phyloP scores from a whole-genome alignment of 2,113 vertebrate genomes.

The Solenodon paradoxus region DNA sequence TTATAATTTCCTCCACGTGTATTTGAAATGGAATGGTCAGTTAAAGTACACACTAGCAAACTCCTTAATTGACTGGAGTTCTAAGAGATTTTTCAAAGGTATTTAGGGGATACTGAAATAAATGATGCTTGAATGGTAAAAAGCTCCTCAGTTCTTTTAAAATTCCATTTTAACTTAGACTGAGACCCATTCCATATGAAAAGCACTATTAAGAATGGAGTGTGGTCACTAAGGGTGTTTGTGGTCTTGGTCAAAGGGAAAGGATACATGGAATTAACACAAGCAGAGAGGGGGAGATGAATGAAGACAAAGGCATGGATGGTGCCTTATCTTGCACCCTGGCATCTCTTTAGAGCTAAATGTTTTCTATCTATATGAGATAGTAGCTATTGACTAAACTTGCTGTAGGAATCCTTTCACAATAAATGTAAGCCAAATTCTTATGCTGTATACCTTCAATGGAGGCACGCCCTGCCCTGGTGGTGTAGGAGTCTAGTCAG shows the following conservation, averaged over 20 bases:
- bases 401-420: not conserved
- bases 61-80: not conserved
- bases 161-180: not conserved
- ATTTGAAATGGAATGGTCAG: slow-evolving; percentile 59
- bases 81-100: slow-evolving; percentile 56
- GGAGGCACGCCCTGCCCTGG: too few species aligned
- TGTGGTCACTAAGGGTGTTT: not conserved
- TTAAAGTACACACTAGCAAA: slow-evolving; percentile 57
- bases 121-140: slow-evolving; percentile 31
- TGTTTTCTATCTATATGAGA: not conserved
- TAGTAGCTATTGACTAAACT: not conserved
- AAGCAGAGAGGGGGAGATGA: not conserved
- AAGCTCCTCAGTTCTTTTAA: slow-evolving; percentile 7
- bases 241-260: not conserved
- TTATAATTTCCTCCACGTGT: slow-evolving; percentile 45
- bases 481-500: too few species aligned
- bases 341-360: not conserved
- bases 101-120: slow-evolving; percentile 55
- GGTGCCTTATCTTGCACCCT: not conserved
- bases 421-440: not conserved
- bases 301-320: not conserved
- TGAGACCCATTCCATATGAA: not conserved
- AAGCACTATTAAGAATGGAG: not conserved
- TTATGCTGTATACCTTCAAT: not conserved
- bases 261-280: not conserved